A percentile compares a stretch with the other conserved stretches of the same genome.
phyloP scores from a whole-genome alignment of 2,888 invertebrate species.

The Lypha dubia region DNA sequence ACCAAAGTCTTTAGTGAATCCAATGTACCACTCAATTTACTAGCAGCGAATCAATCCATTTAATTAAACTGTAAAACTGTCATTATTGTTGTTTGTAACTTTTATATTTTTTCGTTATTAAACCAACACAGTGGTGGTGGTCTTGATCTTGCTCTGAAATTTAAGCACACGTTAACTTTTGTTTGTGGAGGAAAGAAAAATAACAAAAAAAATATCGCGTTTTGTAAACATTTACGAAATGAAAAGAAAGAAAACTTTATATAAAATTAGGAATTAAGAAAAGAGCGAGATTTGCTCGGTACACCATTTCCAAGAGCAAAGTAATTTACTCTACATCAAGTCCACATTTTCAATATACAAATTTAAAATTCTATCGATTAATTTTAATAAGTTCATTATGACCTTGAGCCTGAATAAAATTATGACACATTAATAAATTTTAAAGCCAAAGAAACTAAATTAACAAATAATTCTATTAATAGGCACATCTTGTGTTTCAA shows the following conservation, averaged over 20 bases:
- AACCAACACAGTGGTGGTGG: conserved; percentile 50
- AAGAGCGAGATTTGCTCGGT: not conserved
- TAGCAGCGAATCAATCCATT: not conserved
- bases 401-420: no score
- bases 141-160: conserved; percentile 50
- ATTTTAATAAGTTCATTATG: no score
- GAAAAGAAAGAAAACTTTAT: not conserved
- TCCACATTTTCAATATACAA: no score
- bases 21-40: not conserved
- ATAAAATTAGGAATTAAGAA: not conserved
- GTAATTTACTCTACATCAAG: no score
- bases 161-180: conserved; percentile 31
- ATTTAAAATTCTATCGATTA: no score
- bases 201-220: not conserved
- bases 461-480: no score
- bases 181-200: not conserved
- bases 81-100: conserved; percentile 39
- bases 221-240: conserved; percentile 29
- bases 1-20: not conserved
- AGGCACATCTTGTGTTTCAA: no score
- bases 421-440: no score
- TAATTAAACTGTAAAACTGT: conserved; percentile 53
- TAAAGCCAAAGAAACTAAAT: no score
- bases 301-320: conserved; percentile 16
- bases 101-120: conserved; percentile 37